Conservation (phyloP, 2,113 vertebrate genomes). For the Menura novaehollandiae region DNA sequence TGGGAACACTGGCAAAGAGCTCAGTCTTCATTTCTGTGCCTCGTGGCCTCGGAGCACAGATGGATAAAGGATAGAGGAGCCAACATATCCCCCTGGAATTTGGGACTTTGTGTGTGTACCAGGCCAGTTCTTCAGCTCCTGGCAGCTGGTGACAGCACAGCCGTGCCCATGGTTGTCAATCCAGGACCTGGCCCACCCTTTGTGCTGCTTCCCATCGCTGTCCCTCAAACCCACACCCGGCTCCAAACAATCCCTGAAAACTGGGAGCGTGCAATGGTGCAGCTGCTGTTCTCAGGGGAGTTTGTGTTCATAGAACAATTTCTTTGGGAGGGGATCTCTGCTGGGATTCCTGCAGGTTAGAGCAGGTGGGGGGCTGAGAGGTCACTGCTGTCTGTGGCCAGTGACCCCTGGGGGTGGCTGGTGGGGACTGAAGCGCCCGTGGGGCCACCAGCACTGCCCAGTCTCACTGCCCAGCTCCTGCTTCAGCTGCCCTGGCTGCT, state of each 20-base stretch:
- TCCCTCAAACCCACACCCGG: background rate
- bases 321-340: background rate
- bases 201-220: background rate
- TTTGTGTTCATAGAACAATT: accelerated
- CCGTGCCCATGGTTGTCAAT: background rate
- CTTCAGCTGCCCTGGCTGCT: background rate
- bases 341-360: background rate
- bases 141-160: background rate
- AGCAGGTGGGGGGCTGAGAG: background rate
- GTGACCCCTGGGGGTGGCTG: background rate
- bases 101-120: accelerated
- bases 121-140: background rate
- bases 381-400: background rate
- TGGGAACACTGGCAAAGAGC: background rate
- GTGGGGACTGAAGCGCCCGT: background rate
- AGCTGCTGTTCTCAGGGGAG: background rate
- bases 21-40: background rate
- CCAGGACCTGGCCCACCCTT: background rate
- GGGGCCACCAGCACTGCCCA: background rate
- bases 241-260: accelerated
- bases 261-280: accelerated
- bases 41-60: background rate
- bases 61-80: background rate
- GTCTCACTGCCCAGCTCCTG: background rate
- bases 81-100: accelerated